Evolutionary conservation across 2,797 vertebrate genomes (phyloP), one percentile per base, ranked within the genome.

Genomic region (Leptatherina wallacei): DNA sequence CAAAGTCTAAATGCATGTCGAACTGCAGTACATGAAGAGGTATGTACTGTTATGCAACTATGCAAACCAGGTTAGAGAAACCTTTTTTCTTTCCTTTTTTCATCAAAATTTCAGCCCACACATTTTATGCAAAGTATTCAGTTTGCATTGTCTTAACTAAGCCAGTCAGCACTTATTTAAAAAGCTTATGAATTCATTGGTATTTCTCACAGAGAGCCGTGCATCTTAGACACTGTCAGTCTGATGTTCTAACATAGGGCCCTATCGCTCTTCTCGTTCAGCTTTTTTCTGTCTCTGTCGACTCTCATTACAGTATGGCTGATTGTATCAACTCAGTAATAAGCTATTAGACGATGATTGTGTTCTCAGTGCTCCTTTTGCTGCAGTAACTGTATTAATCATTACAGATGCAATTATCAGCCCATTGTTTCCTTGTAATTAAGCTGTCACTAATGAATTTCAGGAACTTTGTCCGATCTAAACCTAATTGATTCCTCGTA

Each of bases 361-460:
- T 84, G 79, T 88, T 91, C 83, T 84, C 83, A 81, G 65, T 20
- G 12, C 65, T 86, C 74, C 81, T 84, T 88, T 93, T 86, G 89
- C 91, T 85, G 80, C 75, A 89, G 78, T 90, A 86, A 88, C 68
- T 83, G 71, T 86, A 92, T 94, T 91, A 88, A 93, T 93, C 92
- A 91, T 89, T 91, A 72, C 73, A 75, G 61, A 88, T 88, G 86
- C 90, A 92, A 94, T 94, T 93, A 93, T 91, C 88, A 87, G 71
- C 70, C 66, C 66, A 86, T 90, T 93, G 89, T 93, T 92, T 59
- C 84, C 78, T 69, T 83, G 64, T 89, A 94, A 94, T 94, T 93
- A 90, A 80, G 56, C 82, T 79, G 78, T 87, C 88, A 84, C 88
- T 92, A 92, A 94, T 94, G 81, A 89, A 91, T 92, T 87, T 91